A percentile compares a stretch with the other conserved stretches of the same genome.
Conservation (phyloP, 2,797 vertebrate genomes). For the Urophycis tenuis region DNA sequence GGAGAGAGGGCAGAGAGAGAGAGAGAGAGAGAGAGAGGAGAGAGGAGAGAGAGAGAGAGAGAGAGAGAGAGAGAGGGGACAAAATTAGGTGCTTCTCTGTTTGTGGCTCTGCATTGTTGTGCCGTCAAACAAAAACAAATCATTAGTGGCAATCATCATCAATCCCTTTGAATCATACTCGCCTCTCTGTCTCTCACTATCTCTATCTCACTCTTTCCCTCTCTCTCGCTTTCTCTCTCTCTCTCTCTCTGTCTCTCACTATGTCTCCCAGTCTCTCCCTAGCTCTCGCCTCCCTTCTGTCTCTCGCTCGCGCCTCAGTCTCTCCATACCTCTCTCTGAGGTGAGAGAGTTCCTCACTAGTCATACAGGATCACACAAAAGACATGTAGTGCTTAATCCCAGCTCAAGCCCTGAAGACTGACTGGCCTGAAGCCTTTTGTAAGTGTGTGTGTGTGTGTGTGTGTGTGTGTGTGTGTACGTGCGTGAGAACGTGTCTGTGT, state of each 20-base stretch:
- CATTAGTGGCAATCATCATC: constrained; percentile 17
- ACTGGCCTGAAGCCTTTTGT: constrained; percentile 59
- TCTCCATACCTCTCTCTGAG: constrained; percentile 4
- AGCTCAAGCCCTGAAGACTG: constrained; percentile 51
- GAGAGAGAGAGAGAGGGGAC: neutral
- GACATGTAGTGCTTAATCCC: constrained; percentile 62
- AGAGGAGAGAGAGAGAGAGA: neutral
- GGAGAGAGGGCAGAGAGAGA: neutral
- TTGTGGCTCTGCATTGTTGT: constrained; percentile 28
- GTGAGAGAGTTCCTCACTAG: constrained; percentile 36
- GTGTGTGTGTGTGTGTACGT: constrained; percentile 8
- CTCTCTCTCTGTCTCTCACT: constrained; percentile 12
- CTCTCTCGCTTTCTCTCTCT: constrained; percentile 5
- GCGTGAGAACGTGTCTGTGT: constrained; percentile 1
- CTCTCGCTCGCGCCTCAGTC: neutral
- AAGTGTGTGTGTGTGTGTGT: constrained; percentile 37
- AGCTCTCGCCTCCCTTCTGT: neutral
- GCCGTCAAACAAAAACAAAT: constrained; percentile 2
- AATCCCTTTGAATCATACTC: constrained; percentile 29
- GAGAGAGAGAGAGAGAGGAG: neutral
- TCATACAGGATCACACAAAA: constrained; percentile 56
- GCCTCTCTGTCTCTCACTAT: constrained; percentile 21
- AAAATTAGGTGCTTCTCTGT: constrained; percentile 7
- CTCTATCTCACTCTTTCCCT: constrained; percentile 12
- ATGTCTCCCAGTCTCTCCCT: constrained; percentile 2